These are phyloP conservation scores for Cyanoderma ruficeps DNA, from an alignment of 2,113 vertebrate genomes.

Conservation along the genomic window DNA sequence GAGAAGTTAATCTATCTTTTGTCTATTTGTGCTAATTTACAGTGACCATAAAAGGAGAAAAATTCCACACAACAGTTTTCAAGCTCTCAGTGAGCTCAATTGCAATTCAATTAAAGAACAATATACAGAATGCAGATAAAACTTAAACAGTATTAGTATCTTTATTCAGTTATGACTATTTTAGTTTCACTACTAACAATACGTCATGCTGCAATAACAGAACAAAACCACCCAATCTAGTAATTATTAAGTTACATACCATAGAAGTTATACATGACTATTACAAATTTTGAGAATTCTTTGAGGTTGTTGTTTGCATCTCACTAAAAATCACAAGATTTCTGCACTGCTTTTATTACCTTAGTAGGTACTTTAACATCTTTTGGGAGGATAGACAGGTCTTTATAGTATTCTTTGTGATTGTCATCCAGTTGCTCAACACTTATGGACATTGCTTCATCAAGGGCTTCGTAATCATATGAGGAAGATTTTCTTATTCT, in stretches of 20 bases:
- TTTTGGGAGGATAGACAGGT: conserved; percentile 89
- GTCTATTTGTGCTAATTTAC: neutral
- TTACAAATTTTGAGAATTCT: neutral
- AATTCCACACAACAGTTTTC: neutral
- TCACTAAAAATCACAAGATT: neutral
- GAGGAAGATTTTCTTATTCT: conserved; percentile 94
- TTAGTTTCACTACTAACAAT: neutral
- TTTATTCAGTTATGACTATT: neutral
- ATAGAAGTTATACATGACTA: neutral
- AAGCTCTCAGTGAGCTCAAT: neutral
- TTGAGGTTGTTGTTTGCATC: neutral
- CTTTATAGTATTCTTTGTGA: conserved; percentile 85
- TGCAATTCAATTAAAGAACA: neutral
- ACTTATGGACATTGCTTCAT: conserved; percentile 97
- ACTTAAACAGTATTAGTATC: neutral
- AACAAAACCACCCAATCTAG: neutral
- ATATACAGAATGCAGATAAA: neutral
- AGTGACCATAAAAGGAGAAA: neutral
- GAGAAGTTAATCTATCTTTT: neutral
- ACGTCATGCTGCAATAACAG: neutral
- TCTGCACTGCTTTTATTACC: conserved; percentile 71
- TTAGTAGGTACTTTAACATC: conserved; percentile 93
- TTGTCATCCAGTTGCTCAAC: conserved; percentile 88
- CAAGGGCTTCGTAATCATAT: conserved; percentile 96
- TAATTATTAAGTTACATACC: neutral